phyloP scores from a whole-genome alignment of 2,888 invertebrate species.

The Netelia virgata region DNA sequence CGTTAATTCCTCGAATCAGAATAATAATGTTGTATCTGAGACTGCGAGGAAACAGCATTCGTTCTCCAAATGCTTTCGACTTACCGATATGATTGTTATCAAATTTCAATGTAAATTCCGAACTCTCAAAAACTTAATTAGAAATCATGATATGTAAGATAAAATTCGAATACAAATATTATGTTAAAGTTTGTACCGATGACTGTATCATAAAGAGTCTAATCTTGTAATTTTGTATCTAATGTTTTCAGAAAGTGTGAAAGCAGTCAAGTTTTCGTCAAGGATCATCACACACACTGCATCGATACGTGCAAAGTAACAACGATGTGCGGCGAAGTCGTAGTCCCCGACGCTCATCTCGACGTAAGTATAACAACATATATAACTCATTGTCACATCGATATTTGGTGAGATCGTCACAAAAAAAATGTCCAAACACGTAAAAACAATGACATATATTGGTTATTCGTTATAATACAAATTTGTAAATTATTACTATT shows the following conservation, averaged over 20 bases:
- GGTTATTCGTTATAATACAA: too few species aligned
- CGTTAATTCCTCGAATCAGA: slow-evolving; percentile 39
- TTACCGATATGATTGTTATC: too few species aligned
- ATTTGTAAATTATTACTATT: too few species aligned
- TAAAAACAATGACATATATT: too few species aligned
- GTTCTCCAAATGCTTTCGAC: too few species aligned
- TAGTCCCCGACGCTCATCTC: slow-evolving; percentile 96
- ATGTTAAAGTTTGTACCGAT: neutral
- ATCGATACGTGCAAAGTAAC: slow-evolving; percentile 92
- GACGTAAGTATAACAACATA: slow-evolving; percentile 89
- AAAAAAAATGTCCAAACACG: too few species aligned
- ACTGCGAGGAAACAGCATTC: too few species aligned
- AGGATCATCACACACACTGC: slow-evolving; percentile 94
- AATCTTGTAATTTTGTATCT: slow-evolving; percentile 18
- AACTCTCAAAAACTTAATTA: too few species aligned
- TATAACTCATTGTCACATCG: neutral
- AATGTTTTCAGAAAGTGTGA: slow-evolving; percentile 91
- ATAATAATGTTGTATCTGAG: slow-evolving; percentile 13
- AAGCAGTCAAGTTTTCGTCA: slow-evolving; percentile 94
- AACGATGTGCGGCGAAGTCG: slow-evolving; percentile 98
- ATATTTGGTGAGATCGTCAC: too few species aligned
- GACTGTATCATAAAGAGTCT: slow-evolving; percentile 13
- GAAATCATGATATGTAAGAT: too few species aligned
- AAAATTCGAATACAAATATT: slow-evolving; percentile 15
- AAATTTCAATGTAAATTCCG: too few species aligned